Evolutionary conservation across 2,888 invertebrate genomes (phyloP).

Genomic region (Tenthredo amoena): DNA sequence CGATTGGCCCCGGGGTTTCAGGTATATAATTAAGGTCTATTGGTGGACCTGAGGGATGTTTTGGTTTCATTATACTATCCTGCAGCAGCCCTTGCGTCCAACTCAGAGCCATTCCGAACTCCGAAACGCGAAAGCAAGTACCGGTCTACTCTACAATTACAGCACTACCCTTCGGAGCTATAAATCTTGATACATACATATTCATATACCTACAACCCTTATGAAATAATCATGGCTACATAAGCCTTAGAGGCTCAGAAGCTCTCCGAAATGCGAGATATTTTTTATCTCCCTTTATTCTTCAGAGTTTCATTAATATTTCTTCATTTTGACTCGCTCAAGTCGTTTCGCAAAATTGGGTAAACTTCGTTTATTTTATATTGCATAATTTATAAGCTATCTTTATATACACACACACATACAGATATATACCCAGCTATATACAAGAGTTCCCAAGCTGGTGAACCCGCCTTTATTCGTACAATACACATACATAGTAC

Average conservation of each 20-base stretch:
- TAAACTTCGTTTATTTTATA: background rate
- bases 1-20: conserved; percentile 31
- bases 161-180: conserved; percentile 66
- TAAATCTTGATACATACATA: conserved; percentile 76
- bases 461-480: conserved; percentile 14
- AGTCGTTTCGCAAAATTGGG: conserved; percentile 6
- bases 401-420: background rate
- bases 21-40: conserved; percentile 56
- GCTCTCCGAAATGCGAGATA: conserved; percentile 27
- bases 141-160: conserved; percentile 67
- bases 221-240: conserved; percentile 76
- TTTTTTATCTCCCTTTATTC: background rate
- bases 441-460: background rate
- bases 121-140: conserved; percentile 30
- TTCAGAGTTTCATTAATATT: background rate
- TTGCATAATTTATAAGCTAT: background rate
- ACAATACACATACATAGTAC: background rate
- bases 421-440: background rate
- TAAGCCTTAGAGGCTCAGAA: conserved; percentile 66
- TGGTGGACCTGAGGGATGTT: conserved; percentile 72
- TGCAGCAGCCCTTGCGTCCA: conserved; percentile 12
- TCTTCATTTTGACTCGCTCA: conserved; percentile 2
- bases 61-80: conserved; percentile 73
- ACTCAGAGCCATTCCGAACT: conserved; percentile 12
- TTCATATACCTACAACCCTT: conserved; percentile 70